Evolutionary conservation across 2,797 vertebrate genomes (phyloP).

Genomic region (Acanthornis magna): DNA sequence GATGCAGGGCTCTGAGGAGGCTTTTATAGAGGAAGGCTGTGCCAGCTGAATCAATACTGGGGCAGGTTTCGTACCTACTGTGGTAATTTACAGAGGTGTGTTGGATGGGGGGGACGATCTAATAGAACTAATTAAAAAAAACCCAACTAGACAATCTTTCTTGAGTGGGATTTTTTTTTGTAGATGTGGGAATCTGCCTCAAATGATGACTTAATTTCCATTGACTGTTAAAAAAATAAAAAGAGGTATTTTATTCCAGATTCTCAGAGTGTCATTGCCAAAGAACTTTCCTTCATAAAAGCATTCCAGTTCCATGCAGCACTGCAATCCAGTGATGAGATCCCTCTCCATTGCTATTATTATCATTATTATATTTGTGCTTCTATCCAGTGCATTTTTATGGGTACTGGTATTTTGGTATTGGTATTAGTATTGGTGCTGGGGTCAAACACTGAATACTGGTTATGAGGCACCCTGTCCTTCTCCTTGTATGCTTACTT

Average conservation of each 20-base stretch:
- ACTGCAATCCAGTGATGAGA: neutral
- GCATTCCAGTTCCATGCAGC: neutral
- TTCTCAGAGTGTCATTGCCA: neutral
- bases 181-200: neutral
- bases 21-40: neutral
- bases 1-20: neutral
- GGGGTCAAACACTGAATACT: neutral
- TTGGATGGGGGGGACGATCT: neutral
- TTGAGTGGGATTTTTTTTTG: neutral
- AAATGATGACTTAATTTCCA: neutral
- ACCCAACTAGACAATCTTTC: neutral
- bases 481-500: neutral
- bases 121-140: neutral
- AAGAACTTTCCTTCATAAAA: neutral
- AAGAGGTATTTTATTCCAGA: neutral
- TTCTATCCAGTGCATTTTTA: neutral
- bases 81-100: neutral
- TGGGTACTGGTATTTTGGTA: neutral
- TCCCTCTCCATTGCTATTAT: neutral
- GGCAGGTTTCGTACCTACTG: neutral
- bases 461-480: neutral
- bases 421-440: neutral
- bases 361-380: neutral
- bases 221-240: neutral
- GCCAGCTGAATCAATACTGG: conserved; percentile 61